Evolutionary conservation across 1,140 invertebrate species (phyloP).

Genomic region (Diploscapter pachys): DNA sequence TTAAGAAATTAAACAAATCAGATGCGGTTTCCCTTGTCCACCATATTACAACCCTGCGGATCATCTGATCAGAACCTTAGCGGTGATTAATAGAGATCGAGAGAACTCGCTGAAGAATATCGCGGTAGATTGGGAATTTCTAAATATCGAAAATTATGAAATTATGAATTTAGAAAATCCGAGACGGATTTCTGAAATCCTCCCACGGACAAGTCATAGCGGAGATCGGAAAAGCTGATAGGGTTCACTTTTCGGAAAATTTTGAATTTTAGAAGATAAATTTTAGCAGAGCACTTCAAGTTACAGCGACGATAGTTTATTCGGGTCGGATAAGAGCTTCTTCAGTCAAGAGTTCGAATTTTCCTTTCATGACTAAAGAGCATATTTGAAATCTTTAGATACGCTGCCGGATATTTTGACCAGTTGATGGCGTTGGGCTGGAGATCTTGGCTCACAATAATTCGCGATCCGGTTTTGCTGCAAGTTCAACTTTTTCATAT

Average conservation of each 20-base stretch:
- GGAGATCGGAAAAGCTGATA: slow-evolving; percentile 34
- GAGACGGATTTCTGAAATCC: slow-evolving; percentile 45
- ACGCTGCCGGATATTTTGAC: slow-evolving; percentile 19
- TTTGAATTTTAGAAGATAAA: not conserved
- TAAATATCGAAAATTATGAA: not conserved
- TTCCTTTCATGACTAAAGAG: not conserved
- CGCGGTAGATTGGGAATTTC: slow-evolving; percentile 41
- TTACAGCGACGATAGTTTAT: not conserved
- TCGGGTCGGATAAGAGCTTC: slow-evolving; percentile 63
- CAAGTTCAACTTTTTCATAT: no score
- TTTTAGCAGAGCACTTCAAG: not conserved
- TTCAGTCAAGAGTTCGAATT: slow-evolving; percentile 47
- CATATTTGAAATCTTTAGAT: slow-evolving; percentile 10
- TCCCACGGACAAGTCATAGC: slow-evolving; percentile 61
- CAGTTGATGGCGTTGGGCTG: slow-evolving; percentile 85
- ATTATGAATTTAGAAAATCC: slow-evolving; percentile 64
- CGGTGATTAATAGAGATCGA: slow-evolving; percentile 78
- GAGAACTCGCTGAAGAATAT: slow-evolving; percentile 63
- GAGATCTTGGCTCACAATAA: slow-evolving; percentile 61
- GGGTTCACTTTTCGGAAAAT: not conserved
- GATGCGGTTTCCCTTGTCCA: slow-evolving; percentile 63
- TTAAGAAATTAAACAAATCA: slow-evolving; percentile 66
- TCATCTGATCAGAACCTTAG: slow-evolving; percentile 85
- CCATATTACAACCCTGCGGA: slow-evolving; percentile 90
- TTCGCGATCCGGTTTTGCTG: no score